These are phyloP conservation scores for Drosophila falleni DNA, from an alignment of 2,888 invertebrate species.

Conservation along the genomic window DNA sequence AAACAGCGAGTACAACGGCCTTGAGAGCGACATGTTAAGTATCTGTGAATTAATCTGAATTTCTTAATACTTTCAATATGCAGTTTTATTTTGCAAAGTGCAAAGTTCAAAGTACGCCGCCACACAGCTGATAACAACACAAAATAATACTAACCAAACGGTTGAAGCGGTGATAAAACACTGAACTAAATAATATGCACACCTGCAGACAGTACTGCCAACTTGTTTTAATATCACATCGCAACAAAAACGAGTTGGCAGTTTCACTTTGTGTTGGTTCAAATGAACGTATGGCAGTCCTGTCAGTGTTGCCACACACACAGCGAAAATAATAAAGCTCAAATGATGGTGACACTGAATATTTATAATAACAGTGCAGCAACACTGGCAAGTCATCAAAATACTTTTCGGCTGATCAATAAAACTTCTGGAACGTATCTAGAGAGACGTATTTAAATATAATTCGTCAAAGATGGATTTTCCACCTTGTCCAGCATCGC, in stretches of 20 bases:
- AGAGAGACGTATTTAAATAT: not conserved
- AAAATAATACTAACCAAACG: conserved; percentile 25
- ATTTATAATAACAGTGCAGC: not conserved
- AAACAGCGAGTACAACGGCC: conserved; percentile 89
- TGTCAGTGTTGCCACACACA: not conserved
- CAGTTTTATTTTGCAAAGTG: conserved; percentile 15
- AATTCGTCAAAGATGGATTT: conserved; percentile 83
- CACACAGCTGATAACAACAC: conserved; percentile 44
- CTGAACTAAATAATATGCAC: conserved; percentile 33
- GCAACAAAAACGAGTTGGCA: too few species aligned
- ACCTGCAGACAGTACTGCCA: conserved; percentile 27
- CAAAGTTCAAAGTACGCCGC: conserved; percentile 79
- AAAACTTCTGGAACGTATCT: conserved; percentile 1
- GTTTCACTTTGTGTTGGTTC: too few species aligned
- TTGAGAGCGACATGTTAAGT: conserved; percentile 85
- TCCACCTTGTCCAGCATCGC: conserved; percentile 90
- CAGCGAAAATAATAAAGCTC: not conserved
- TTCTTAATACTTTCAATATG: conserved; percentile 14
- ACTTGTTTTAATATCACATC: too few species aligned
- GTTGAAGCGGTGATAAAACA: conserved; percentile 34
- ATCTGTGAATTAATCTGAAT: conserved; percentile 1
- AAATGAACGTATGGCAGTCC: too few species aligned
- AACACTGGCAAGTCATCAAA: conserved; percentile 38
- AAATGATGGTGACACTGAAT: conserved; percentile 27
- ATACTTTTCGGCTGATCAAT: conserved; percentile 34